A percentile compares a stretch with the other conserved stretches of the same genome.
Conservation (phyloP, 2,113 vertebrate species). For the Periophthalmodon schlosseri region DNA sequence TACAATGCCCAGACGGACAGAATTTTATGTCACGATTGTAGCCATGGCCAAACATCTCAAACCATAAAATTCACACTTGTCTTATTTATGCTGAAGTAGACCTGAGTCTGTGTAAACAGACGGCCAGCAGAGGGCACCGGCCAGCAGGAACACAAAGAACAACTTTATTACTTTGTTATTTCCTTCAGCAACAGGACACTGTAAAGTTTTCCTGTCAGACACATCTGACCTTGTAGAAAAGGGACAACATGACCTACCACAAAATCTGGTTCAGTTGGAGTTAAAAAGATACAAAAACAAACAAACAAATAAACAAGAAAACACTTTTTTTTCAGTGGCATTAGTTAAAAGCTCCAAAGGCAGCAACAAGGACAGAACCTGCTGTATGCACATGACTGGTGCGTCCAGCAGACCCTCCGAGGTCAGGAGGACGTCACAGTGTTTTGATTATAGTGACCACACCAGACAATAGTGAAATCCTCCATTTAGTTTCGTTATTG, state of each 20-base stretch:
- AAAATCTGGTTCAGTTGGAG: not conserved
- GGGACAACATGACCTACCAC: not conserved
- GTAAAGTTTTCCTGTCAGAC: constrained; percentile 1
- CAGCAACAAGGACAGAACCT: too few relatives aligned
- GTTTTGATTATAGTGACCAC: too few relatives aligned
- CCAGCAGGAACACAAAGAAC: constrained; percentile 16
- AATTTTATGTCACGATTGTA: too few relatives aligned
- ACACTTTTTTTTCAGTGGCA: too few relatives aligned
- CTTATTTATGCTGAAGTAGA: not conserved
- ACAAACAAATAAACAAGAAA: too few relatives aligned
- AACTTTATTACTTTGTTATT: constrained; percentile 12
- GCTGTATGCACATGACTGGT: too few relatives aligned
- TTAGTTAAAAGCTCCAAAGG: too few relatives aligned
- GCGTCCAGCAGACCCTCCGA: too few relatives aligned
- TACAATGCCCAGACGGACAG: not conserved
- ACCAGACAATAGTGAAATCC: too few relatives aligned
- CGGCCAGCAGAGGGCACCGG: not conserved
- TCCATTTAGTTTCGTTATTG: too few relatives aligned
- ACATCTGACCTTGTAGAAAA: not conserved
- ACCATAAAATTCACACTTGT: not conserved
- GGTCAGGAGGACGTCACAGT: too few relatives aligned
- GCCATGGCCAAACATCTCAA: not conserved
- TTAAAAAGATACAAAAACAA: too few relatives aligned
- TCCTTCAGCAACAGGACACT: constrained; percentile 10
- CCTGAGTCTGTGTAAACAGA: not conserved